These are phyloP conservation scores for Oreortyx pictus DNA, from an alignment of 2,797 vertebrate species.

Conservation along the genomic window DNA sequence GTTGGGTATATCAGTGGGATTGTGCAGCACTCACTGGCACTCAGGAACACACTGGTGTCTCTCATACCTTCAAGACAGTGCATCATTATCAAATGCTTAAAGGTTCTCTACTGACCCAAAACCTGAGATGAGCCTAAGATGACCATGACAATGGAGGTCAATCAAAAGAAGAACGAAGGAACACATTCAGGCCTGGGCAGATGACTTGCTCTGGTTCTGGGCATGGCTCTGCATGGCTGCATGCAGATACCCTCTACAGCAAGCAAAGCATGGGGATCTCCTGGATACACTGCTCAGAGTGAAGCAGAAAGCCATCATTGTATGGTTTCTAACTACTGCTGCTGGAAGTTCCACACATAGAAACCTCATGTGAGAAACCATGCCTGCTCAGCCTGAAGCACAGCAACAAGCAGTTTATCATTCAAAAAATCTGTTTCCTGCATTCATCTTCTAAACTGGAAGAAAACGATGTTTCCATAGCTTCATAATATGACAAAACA, in stretches of 20 bases:
- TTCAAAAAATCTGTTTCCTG: not conserved
- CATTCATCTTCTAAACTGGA: not conserved
- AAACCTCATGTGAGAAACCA: not conserved
- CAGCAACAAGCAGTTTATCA: not conserved
- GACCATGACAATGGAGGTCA: not conserved
- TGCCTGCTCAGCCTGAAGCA: not conserved
- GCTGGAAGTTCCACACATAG: not conserved
- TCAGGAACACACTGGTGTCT: not conserved
- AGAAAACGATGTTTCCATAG: not conserved
- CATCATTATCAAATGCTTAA: not conserved
- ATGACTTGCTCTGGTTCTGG: too few species aligned
- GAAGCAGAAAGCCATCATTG: accelerated
- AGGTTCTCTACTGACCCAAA: not conserved
- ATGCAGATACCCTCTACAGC: not conserved
- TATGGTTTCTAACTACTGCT: not conserved
- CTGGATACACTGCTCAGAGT: not conserved
- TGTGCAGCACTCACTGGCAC: not conserved
- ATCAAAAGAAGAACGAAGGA: not conserved
- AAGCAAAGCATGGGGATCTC: not conserved
- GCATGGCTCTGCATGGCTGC: accelerated
- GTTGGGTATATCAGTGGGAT: not conserved
- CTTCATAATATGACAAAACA: not conserved
- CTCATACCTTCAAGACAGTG: not conserved
- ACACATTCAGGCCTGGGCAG: too few species aligned
- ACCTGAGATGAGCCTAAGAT: not conserved